Conservation (phyloP, 2,888 invertebrate genomes). For the Brachyopa scutellaris region DNA sequence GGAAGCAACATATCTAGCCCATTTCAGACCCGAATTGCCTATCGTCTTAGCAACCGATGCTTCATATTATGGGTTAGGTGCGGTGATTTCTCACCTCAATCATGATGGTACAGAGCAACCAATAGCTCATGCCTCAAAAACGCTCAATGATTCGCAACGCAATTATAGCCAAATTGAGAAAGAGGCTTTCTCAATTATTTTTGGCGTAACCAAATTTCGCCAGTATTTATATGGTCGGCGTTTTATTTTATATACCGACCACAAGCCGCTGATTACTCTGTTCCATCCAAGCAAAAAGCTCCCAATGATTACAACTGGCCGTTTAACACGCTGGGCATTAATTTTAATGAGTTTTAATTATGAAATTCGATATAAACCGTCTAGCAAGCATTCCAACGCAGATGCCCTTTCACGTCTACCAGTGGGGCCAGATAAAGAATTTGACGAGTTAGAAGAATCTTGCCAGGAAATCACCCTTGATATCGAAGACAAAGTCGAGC, state of each 20-base stretch:
- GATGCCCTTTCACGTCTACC: conserved; percentile 37
- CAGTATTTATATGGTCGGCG: conserved; percentile 77
- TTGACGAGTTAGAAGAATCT: conserved; percentile 15
- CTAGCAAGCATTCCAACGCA: conserved; percentile 33
- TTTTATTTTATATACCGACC: conserved; percentile 79
- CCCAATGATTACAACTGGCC: conserved; percentile 15
- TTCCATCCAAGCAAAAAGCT: conserved; percentile 19
- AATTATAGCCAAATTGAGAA: conserved; percentile 64
- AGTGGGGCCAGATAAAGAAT: conserved; percentile 8
- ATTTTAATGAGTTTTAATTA: conserved; percentile 33
- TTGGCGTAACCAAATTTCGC: conserved; percentile 74
- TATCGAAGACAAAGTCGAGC: background rate
- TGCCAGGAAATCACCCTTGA: conserved; percentile 20
- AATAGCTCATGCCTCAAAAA: conserved; percentile 47
- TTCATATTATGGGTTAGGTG: conserved; percentile 61
- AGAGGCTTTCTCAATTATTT: conserved; percentile 57
- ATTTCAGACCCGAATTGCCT: conserved; percentile 9
- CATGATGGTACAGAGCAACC: conserved; percentile 44
- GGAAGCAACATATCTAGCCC: conserved; percentile 28
- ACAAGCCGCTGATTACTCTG: conserved; percentile 75
- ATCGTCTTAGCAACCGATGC: conserved; percentile 68
- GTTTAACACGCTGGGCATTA: conserved; percentile 38
- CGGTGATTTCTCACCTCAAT: conserved; percentile 51
- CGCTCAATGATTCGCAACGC: conserved; percentile 18
- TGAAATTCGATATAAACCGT: conserved; percentile 35